Conservation (phyloP, 2,888 invertebrate species). For the Drosophila lacicola region DNA sequence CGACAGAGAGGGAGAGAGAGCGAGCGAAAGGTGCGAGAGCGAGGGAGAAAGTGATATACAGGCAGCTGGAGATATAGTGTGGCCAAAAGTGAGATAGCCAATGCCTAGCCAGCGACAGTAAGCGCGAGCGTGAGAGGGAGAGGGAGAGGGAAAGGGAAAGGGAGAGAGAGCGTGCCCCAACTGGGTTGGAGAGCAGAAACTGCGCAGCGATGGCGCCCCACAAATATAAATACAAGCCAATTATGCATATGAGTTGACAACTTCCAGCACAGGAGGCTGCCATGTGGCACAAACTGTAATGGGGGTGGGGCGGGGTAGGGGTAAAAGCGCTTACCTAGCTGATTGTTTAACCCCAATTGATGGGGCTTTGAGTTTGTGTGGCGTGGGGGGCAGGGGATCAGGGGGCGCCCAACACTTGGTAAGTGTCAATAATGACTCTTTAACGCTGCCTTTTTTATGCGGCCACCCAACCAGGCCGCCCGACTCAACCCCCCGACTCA, state of each 20-base stretch:
- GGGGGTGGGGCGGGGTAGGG: neutral
- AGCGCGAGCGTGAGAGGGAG: constrained; percentile 7
- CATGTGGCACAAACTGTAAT: neutral
- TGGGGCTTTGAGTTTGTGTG: too few relatives aligned
- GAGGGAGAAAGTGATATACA: constrained; percentile 5
- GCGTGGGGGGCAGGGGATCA: too few relatives aligned
- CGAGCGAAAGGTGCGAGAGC: neutral
- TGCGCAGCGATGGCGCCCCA: constrained; percentile 68
- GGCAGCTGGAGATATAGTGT: neutral
- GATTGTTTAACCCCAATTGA: constrained; percentile 1
- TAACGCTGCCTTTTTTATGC: constrained; percentile 41
- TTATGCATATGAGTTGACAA: constrained; percentile 80
- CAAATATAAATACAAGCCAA: constrained; percentile 67
- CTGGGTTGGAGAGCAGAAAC: constrained; percentile 48
- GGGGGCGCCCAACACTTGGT: constrained; percentile 50
- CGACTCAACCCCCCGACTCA: constrained; percentile 1
- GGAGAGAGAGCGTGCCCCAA: constrained; percentile 32
- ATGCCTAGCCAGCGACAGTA: neutral
- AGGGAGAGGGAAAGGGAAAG: constrained; percentile 16
- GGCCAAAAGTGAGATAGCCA: constrained; percentile 7
- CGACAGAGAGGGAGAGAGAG: neutral
- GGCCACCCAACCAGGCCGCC: neutral
- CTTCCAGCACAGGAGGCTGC: constrained; percentile 49
- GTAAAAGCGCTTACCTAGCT: constrained; percentile 5
- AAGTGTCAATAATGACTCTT: constrained; percentile 81